Conservation (phyloP, 2,888 invertebrate species). For the Limnephilus marmoratus region DNA sequence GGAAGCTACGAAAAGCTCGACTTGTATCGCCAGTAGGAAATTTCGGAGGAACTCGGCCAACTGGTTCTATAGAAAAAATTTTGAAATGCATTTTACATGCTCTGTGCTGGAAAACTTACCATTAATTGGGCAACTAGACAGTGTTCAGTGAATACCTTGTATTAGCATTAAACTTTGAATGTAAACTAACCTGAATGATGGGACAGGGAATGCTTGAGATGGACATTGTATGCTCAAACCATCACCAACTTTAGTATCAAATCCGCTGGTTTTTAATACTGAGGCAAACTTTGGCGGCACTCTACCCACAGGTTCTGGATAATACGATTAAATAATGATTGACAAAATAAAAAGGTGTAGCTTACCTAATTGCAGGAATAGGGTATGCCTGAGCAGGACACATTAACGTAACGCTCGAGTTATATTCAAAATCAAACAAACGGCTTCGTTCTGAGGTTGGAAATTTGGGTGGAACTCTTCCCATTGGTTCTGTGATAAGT, state of each 20-base stretch:
- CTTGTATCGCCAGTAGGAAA: constrained; percentile 84
- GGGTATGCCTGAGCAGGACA: constrained; percentile 84
- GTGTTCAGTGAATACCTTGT: constrained; percentile 49
- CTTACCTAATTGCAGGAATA: constrained; percentile 84
- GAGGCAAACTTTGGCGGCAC: constrained; percentile 79
- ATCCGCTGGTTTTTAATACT: constrained; percentile 72
- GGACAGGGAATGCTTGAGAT: constrained; percentile 76
- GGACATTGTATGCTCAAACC: constrained; percentile 74
- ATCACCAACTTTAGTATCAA: constrained; percentile 69
- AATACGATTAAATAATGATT: constrained; percentile 42
- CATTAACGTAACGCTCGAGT: constrained; percentile 77
- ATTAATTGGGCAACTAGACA: background rate
- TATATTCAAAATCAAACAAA: constrained; percentile 72
- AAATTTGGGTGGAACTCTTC: constrained; percentile 84
- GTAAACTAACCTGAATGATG: constrained; percentile 61
- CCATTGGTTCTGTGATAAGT: constrained; percentile 74
- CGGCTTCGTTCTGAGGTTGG: constrained; percentile 74
- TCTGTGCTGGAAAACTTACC: constrained; percentile 12
- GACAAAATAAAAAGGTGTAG: constrained; percentile 1
- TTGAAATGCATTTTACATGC: constrained; percentile 10
- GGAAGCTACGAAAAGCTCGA: constrained; percentile 76
- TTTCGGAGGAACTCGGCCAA: constrained; percentile 82
- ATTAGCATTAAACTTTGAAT: background rate
- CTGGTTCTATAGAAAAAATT: constrained; percentile 75
- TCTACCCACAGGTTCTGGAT: constrained; percentile 74